Evolutionary conservation across 2,113 vertebrate species (phyloP), one percentile per base, ranked within the genome.

Genomic region (Pteruthius melanotis): DNA sequence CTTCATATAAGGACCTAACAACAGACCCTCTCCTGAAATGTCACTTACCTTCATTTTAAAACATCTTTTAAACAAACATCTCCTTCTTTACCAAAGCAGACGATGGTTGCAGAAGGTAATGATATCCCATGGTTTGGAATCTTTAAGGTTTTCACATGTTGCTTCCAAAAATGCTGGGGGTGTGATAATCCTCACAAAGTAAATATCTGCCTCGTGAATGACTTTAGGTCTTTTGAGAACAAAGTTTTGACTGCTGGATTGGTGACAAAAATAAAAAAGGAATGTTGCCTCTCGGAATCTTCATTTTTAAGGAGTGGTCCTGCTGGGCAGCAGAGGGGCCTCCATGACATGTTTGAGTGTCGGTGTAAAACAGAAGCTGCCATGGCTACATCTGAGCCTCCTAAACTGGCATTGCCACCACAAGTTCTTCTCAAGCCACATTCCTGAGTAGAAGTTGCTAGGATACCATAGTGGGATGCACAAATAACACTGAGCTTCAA

Each of bases 361-460:
- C 59, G 45, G 11, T 30, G 59, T 68, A n/a, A 68, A 65, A 45
- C 81, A 85, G 49, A 31, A 84, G n/a, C 53, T 92, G 70, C 66
- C n/a, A 21, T 49, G 70, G 39, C 71, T 93, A 50, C 59, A 66
- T 83, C 61, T 65, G 59, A 70, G 83, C 49, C 20, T 86, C 21
- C 33, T 76, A 50, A 88, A 65, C 42, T 59, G 79, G n/a, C 42
- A 61, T n/a, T 79, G 63, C 37, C 53, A 71, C 20, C 61, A 80
- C 57, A 70, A 70, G 11, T 76, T 79, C 59, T 92, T 44, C 63
- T 72, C 49, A 57, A 88, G 42, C 28, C 69, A 61, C 57, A 79
- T 69, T 49, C 60, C 65, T 78, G 40, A 63, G n/a, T 39, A 75
- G 75, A 93, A 93, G 54, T 89, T 96, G 61, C 68, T 74, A 77